These are phyloP conservation scores for Thalpophila matura DNA, from an alignment of 2,888 invertebrate genomes.

Conservation along the genomic window DNA sequence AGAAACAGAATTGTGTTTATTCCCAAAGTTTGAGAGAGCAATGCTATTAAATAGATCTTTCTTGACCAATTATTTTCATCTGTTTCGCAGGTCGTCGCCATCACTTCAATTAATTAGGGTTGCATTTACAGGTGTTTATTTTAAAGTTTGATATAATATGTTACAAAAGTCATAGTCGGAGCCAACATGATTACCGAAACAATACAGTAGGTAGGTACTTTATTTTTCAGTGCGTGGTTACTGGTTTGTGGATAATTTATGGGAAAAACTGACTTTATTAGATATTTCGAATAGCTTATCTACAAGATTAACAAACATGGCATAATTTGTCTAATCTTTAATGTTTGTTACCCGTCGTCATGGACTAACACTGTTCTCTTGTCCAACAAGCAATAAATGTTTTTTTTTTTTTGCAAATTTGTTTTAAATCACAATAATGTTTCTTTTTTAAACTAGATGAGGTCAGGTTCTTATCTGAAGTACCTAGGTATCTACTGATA, in stretches of 20 bases:
- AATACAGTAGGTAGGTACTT: neutral
- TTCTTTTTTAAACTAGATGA: too few species aligned
- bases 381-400: neutral
- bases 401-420: neutral
- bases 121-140: neutral
- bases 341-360: neutral
- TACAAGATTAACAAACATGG: neutral
- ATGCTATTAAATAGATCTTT: constrained; percentile 65
- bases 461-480: too few species aligned
- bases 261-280: too few species aligned
- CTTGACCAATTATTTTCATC: constrained; percentile 60
- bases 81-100: constrained; percentile 29
- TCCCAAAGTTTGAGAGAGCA: constrained; percentile 75
- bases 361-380: neutral
- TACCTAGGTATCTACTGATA: too few species aligned
- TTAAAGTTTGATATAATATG: neutral
- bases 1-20: constrained; percentile 67
- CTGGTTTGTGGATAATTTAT: too few species aligned
- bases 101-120: constrained; percentile 3
- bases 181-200: constrained; percentile 26
- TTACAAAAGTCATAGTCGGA: constrained; percentile 15
- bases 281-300: neutral
- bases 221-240: too few species aligned
- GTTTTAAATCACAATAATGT: neutral
- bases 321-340: neutral